Evolutionary conservation across 2,113 vertebrate species (phyloP).

Genomic region (Mungos mungo): DNA sequence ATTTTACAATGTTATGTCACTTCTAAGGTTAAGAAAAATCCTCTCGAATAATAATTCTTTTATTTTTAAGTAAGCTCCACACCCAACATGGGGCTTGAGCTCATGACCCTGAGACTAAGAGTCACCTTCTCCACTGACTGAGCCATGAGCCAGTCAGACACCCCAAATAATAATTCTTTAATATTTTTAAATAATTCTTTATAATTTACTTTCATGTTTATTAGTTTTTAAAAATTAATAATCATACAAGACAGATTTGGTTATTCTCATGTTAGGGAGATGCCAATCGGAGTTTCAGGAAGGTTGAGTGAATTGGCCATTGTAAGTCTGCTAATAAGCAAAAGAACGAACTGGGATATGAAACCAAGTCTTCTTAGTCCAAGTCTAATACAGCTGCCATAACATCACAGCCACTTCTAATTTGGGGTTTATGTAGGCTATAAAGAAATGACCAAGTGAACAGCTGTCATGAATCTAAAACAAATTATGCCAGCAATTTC

Average conservation of each 20-base stretch:
- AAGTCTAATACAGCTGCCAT: neutral
- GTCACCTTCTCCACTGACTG: too few relatives aligned
- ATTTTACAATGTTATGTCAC: neutral
- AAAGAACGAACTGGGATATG: neutral
- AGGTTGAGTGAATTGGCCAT: neutral
- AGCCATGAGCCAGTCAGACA: too few relatives aligned
- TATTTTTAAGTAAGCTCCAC: too few relatives aligned
- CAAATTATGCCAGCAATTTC: neutral
- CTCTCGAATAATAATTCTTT: neutral
- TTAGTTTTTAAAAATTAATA: neutral
- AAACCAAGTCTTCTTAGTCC: neutral
- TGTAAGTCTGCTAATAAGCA: neutral
- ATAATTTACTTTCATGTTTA: neutral
- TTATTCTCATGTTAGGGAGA: neutral
- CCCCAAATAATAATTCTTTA: conserved; percentile 6
- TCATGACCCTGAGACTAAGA: too few relatives aligned
- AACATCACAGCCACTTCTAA: neutral
- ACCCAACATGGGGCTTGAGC: too few relatives aligned
- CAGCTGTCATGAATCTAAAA: neutral
- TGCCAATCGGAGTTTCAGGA: neutral
- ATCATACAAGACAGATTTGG: neutral
- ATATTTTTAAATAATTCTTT: neutral
- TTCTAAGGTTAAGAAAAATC: conserved; percentile 37
- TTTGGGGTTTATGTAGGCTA: neutral
- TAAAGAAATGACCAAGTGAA: neutral